Percentiles rank a stretch among this genome's conserved stretches.
phyloP scores from a whole-genome alignment of 2,113 vertebrate species.

The Tachycineta bicolor region DNA sequence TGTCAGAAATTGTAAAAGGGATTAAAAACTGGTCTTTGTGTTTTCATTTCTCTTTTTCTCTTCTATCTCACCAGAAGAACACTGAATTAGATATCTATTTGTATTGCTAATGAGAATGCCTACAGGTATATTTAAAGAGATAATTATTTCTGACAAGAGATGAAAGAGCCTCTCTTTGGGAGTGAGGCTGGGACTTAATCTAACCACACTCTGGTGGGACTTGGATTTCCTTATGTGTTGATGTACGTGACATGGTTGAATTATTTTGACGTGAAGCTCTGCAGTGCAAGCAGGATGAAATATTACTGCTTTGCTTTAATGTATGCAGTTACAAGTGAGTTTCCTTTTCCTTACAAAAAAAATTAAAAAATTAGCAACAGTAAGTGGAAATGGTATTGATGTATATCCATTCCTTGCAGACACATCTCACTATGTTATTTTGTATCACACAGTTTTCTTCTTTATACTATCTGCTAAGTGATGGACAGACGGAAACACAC shows the following conservation, averaged over 20 bases:
- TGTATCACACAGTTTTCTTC: neutral
- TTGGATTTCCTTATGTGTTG: neutral
- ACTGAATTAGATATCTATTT: neutral
- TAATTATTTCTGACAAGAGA: constrained; percentile 6
- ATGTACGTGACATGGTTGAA: neutral
- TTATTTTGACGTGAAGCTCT: neutral
- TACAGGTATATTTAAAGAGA: neutral
- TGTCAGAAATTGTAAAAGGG: neutral
- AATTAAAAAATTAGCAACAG: neutral
- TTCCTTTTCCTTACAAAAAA: neutral
- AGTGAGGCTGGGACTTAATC: neutral
- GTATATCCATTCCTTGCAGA: neutral
- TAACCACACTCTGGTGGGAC: neutral
- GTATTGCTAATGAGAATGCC: neutral
- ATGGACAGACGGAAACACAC: neutral
- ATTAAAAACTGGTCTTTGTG: neutral
- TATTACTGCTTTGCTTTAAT: neutral
- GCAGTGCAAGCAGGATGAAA: neutral
- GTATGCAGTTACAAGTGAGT: neutral
- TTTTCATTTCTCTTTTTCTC: neutral
- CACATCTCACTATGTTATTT: neutral
- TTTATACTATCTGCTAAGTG: neutral
- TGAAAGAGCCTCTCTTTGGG: neutral
- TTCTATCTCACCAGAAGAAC: neutral
- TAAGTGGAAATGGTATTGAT: neutral